Percentiles rank a stretch among this genome's conserved stretches.
Conservation (phyloP, 2,888 invertebrate species). For the Caenorhabditis japonica region DNA sequence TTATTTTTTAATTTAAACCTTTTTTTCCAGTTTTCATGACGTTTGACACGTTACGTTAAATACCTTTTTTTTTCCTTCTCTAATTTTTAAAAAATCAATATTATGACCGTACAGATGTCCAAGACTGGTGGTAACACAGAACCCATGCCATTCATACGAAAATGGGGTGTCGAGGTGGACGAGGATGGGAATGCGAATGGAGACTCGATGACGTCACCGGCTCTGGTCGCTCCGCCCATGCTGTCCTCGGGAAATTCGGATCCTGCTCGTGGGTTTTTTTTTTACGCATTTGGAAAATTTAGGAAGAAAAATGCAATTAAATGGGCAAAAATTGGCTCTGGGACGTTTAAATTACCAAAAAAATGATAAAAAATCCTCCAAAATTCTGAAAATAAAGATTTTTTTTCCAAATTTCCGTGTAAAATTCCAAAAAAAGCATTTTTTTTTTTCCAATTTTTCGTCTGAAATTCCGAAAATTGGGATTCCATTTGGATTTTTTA, state of each 20-base stretch:
- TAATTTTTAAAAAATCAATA: too few relatives aligned
- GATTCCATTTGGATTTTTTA: background rate
- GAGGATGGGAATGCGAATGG: slow-evolving; percentile 21
- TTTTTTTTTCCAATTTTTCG: background rate
- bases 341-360: too few relatives aligned
- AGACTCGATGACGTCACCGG: slow-evolving; percentile 7
- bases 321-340: too few relatives aligned
- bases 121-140: slow-evolving; percentile 73
- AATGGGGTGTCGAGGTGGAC: slow-evolving; percentile 62
- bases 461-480: background rate
- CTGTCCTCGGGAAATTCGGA: slow-evolving; percentile 5
- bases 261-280: too few relatives aligned
- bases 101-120: slow-evolving; percentile 50
- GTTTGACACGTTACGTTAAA: too few relatives aligned
- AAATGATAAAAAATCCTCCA: too few relatives aligned
- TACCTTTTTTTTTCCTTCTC: too few relatives aligned
- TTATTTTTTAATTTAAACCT: background rate
- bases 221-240: slow-evolving; percentile 13
- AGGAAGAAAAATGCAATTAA: too few relatives aligned
- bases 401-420: too few relatives aligned
- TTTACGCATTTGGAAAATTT: too few relatives aligned
- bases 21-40: too few relatives aligned
- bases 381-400: background rate
- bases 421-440: too few relatives aligned
- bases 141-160: slow-evolving; percentile 75